A percentile compares a stretch with the other conserved stretches of the same genome.
phyloP scores from a whole-genome alignment of 2,113 vertebrate species.

The Carlito syrichta region DNA sequence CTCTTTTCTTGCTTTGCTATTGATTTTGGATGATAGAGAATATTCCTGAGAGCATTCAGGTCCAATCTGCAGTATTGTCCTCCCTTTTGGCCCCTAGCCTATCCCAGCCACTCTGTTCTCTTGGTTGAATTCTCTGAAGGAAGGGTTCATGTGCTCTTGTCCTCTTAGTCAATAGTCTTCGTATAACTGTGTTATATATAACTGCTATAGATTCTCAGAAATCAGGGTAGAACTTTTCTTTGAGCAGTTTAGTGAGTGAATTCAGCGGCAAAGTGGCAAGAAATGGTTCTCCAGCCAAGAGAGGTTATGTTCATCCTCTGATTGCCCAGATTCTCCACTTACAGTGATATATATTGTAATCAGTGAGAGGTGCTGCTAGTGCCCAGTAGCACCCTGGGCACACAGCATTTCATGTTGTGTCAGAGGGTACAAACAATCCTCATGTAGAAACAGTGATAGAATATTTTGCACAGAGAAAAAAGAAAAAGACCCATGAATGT shows the following conservation, averaged over 20 bases:
- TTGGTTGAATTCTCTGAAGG: conserved; percentile 45
- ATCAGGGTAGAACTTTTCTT: conserved; percentile 48
- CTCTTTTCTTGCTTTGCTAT: not conserved
- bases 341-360: conserved; percentile 64
- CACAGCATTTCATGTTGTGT: conserved; percentile 63
- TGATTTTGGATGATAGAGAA: not conserved
- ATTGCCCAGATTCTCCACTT: conserved; percentile 53
- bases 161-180: conserved; percentile 15
- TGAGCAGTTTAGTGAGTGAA: conserved; percentile 67
- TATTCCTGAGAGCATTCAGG: not conserved
- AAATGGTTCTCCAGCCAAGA: conserved; percentile 39
- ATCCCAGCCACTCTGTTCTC: not conserved
- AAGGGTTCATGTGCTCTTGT: not conserved
- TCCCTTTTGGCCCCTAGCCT: not conserved
- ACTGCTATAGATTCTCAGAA: conserved; percentile 39
- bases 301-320: not conserved
- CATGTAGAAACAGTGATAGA: conserved; percentile 61
- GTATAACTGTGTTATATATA: not conserved
- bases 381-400: conserved; percentile 56
- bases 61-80: not conserved
- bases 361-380: conserved; percentile 59
- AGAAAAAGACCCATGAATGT: conserved; percentile 72
- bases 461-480: conserved; percentile 74
- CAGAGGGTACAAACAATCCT: conserved; percentile 54
- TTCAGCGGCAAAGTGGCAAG: conserved; percentile 80